Base-by-base conservation (phyloP, 2,888 invertebrate genomes). In the Tipula confusa region DNA sequence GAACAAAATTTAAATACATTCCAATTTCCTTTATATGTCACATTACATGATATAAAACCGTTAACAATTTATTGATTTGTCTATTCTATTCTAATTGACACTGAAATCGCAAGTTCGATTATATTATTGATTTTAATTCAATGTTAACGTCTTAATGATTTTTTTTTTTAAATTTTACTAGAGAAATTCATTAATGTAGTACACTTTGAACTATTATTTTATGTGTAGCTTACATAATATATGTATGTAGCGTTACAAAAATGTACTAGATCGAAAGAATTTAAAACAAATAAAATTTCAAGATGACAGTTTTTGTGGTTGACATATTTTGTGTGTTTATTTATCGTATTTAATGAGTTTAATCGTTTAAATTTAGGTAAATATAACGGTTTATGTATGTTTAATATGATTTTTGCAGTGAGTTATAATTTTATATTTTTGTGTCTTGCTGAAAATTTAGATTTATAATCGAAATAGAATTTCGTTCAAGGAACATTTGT, bases 81-180 rank as follows among this genome's bases (percentile, higher is more conserved):
- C 24, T 13, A 24, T 24, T 64, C 24, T 64, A 64, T 64, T 64
- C 11, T 24, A 24, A 64, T 64, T 64, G 64, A 64, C 64, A 64
- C 18, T 64, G 64, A 64, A 64, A 64, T 64, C 1, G 64, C 18
- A 64, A 24, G 64, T 64, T 64, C 64, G 64, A 64, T 64, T 64
- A 64, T 64, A 64, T 64, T 64, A 64, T 64, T 64, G 64, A 64
- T 64, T 64, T 64, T 24, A 64, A 64, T 64, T 64, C 64, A 64
- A 64, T 64, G 64, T 64, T 64, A 64, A 4, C 24, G 24, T 18
- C n/a, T n/a, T 31, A 13, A 24, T 13, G 64, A 24, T 64, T 24
- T 24, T 24, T 11, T 64, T 24, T 24, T 24, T 1, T 24, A 11
- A 24, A 64, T 24, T 43, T 64, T 24, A 38, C 38, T 31, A 13